Evolutionary conservation across 2,113 vertebrate genomes (phyloP), one percentile per base, ranked within the genome.

Genomic region (Pontoporia blainvillei): DNA sequence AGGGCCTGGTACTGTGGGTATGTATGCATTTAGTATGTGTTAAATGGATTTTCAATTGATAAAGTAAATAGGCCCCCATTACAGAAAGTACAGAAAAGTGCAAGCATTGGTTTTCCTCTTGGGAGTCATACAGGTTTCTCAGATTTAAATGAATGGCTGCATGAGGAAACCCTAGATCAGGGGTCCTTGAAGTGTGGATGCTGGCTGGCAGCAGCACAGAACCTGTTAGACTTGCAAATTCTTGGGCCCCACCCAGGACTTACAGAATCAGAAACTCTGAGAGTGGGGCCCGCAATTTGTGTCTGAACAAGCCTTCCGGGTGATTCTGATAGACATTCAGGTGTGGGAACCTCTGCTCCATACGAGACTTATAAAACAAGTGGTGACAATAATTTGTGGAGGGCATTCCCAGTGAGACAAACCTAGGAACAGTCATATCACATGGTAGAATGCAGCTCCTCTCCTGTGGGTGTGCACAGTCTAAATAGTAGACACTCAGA

Each of bases 241-340:
- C 54, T 46, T 0, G 1, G 10, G 2, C 11, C 9, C 27, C 71
- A 17, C 8, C 4, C 27, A 12, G 15, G 54, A 41, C 41, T 25
- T 13, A 2, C 3, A 1, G 31, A 13, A 3, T 54, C 2, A 1
- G 6, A 52, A 29, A 25, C 9, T 9, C 73, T 4, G 13, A 21
- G 1, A 14, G 2, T 1, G 1, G 27, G 8, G 20, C 10, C 6
- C 0, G 27, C 12, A 20, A 11, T 18, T 0, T 5, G 66, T 11
- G 15, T 8, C 29, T 29, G 5, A 15, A 34, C 10, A 6, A n/a
- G 14, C 1, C n/a, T 34, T 21, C 3, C 7, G 5, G n/a, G 8
- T 12, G 49, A 41, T 4, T 34, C 25, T 29, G 20, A 8, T 31
- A 1, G 8, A 8, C 7, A 1, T 0, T 3, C 5, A n/a, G 44